Evolutionary conservation across 2,888 invertebrate species (phyloP).

Genomic region (Arenicola marina): DNA sequence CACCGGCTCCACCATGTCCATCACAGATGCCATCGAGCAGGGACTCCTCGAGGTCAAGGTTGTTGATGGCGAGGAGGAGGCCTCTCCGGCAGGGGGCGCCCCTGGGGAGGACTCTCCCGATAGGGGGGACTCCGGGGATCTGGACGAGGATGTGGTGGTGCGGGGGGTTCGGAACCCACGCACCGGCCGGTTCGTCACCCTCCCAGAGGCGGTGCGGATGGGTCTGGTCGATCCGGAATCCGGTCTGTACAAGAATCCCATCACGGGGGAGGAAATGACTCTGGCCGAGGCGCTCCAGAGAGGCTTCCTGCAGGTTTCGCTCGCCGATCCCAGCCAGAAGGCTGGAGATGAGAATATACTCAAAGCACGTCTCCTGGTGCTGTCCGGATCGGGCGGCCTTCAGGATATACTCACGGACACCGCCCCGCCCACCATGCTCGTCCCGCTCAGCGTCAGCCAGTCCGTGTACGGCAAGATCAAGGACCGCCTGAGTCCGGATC

Average conservation of each 20-base stretch:
- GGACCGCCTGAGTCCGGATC: slow-evolving; percentile 41
- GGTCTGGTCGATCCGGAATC: slow-evolving; percentile 78
- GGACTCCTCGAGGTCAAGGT: slow-evolving; percentile 29
- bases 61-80: slow-evolving; percentile 1
- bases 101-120: not conserved
- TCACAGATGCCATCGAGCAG: slow-evolving; percentile 31
- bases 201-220: slow-evolving; percentile 74
- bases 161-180: slow-evolving; percentile 49
- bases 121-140: not conserved
- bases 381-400: not conserved
- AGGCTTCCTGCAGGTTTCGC: slow-evolving; percentile 15
- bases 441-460: slow-evolving; percentile 11
- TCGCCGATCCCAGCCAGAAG: slow-evolving; percentile 20
- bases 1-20: slow-evolving; percentile 30
- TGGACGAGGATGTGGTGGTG: slow-evolving; percentile 21
- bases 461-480: slow-evolving; percentile 40
- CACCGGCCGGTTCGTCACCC: slow-evolving; percentile 65
- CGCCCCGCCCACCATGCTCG: not conserved
- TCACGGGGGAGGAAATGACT: slow-evolving; percentile 17
- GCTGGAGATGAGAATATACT: slow-evolving; percentile 4
- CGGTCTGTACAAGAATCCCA: slow-evolving; percentile 66
- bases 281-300: slow-evolving; percentile 20
- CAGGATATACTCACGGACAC: not conserved
- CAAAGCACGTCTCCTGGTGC: not conserved
- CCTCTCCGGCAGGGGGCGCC: not conserved